Evolutionary conservation across 2,888 invertebrate genomes (phyloP), one percentile per base, ranked within the genome.

Genomic region (Anaspis maculata): DNA sequence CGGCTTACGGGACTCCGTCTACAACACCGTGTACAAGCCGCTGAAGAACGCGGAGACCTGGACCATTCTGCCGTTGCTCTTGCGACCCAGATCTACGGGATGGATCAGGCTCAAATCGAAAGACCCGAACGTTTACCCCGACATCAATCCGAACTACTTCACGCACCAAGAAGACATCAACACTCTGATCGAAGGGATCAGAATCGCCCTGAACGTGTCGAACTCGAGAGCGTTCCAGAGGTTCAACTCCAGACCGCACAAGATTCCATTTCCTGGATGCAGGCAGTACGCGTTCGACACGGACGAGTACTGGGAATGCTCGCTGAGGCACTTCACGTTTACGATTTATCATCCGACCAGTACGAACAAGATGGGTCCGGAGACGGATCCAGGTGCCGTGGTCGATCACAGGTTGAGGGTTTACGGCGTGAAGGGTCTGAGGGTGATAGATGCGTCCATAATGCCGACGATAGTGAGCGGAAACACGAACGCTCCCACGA

Each of bases 121-220:
- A 21, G 83, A 94, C 62, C 92, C 94, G 0, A 71, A 79, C 43
- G 77, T 83, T 1, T 77, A 85, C 41, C 95, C 94, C 0, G 76
- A 83, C 9, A 83, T 96, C 32, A 84, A 87, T 57, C 92, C 95
- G 0, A 94, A 95, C 61, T 96, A 96, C 60, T 84, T 96, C 56
- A 79, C 87, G 0, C 81, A 88, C 48, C 79, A 79, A 43, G 77
- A 84, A 54, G 95, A 96, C 52, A 71, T 90, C 9, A 70, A 79
- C 45, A 76, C 82, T 0, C 61, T 91, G 2, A 80, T 82, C 0
- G 89, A 89, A 57, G 90, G 88, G 1, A 86, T 89, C n/a, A 77
- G 81, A 50, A 77, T 90, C 37, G 88, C 86, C 0, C 72, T 88
- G 57, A 79, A 81, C 36, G 70, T 90, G 11, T 88, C 89, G 0